These are phyloP conservation scores for Aurelia sp. DNA, from an alignment of 30 jellyfish, hydroid and myxozoan species.

Conservation along the genomic window DNA sequence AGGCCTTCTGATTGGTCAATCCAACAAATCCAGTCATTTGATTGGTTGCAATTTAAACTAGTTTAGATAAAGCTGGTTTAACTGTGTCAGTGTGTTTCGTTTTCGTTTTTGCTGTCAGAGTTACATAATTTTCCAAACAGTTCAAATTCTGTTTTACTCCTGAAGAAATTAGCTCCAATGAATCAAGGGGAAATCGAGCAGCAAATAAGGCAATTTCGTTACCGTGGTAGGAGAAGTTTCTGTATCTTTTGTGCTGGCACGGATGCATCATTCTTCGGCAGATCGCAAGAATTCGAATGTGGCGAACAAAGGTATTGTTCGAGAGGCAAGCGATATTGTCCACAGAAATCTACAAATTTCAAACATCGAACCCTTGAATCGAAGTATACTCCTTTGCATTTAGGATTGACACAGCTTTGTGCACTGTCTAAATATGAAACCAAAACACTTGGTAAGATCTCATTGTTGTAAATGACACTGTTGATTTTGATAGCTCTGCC, in stretches of 20 bases:
- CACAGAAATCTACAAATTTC: constrained; percentile 98
- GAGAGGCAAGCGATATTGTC: constrained; percentile 90
- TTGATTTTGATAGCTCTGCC: constrained; percentile 86
- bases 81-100: too few relatives aligned
- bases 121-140: too few relatives aligned
- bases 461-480: constrained; percentile 41
- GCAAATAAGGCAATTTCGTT: not conserved
- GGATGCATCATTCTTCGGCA: constrained; percentile 23
- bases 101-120: too few relatives aligned
- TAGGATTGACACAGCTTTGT: constrained; percentile 95
- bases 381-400: constrained; percentile 98
- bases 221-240: constrained; percentile 85
- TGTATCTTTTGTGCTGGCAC: constrained; percentile 78
- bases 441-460: constrained; percentile 67
- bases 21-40: too few relatives aligned
- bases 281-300: constrained; percentile 53
- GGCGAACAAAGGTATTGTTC: constrained; percentile 99
- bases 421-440: constrained; percentile 91
- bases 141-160: too few relatives aligned
- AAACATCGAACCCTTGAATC: constrained; percentile 95
- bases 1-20: too few relatives aligned
- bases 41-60: too few relatives aligned
- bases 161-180: too few relatives aligned
- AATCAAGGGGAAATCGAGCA: too few relatives aligned
- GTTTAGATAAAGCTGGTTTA: too few relatives aligned